phyloP scores from a whole-genome alignment of 1,140 invertebrate species.

The Brachionus angularis region DNA sequence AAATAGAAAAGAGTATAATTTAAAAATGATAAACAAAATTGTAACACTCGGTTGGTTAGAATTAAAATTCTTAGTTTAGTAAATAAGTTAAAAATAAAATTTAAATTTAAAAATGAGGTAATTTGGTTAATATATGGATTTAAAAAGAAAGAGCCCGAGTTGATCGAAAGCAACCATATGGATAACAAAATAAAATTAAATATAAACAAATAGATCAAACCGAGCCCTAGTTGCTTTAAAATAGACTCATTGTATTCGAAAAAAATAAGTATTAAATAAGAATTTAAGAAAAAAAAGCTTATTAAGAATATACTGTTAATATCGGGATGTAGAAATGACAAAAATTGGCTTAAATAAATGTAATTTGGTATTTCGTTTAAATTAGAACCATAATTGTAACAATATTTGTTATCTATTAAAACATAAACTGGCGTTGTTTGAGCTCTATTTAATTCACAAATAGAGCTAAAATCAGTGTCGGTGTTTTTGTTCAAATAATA shows the following conservation, averaged over 20 bases:
- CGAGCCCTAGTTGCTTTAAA: slow-evolving; percentile 14
- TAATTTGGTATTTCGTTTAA: slow-evolving; percentile 33
- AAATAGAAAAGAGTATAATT: too few species aligned
- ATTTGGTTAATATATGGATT: too few species aligned
- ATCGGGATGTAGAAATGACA: slow-evolving; percentile 33
- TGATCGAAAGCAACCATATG: slow-evolving; percentile 18
- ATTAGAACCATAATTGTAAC: slow-evolving; percentile 40
- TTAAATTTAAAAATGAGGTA: too few species aligned
- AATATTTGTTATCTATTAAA: slow-evolving; percentile 7
- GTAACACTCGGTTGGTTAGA: too few species aligned
- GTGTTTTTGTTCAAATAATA: slow-evolving; percentile 9
- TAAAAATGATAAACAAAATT: too few species aligned
- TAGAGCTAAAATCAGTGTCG: neutral
- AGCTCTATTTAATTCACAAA: neutral
- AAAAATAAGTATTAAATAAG: neutral
- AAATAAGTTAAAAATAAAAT: too few species aligned
- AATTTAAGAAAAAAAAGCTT: slow-evolving; percentile 20
- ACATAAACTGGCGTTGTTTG: slow-evolving; percentile 24
- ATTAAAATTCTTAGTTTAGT: too few species aligned
- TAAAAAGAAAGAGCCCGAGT: too few species aligned
- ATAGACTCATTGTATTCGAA: slow-evolving; percentile 21
- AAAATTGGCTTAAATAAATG: slow-evolving; percentile 27
- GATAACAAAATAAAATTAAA: slow-evolving; percentile 42
- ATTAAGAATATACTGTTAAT: slow-evolving; percentile 31
- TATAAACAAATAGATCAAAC: neutral